Evolutionary conservation across 2,797 vertebrate genomes (phyloP).

Genomic region (Catostomus latipinnis): DNA sequence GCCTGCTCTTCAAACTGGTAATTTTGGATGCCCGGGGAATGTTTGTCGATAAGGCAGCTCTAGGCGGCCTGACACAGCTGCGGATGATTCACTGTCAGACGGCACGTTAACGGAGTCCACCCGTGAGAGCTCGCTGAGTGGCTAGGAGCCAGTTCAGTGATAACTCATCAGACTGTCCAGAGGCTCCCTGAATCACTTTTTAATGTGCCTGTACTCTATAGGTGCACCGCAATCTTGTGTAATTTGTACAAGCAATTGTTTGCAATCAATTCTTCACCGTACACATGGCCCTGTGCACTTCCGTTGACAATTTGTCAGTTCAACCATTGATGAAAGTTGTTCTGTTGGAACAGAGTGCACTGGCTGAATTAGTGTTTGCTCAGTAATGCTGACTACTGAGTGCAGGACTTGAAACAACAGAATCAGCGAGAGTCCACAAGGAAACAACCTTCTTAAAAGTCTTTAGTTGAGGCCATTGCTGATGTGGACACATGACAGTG

Average conservation of each 20-base stretch:
- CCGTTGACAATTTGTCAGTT: conserved; percentile 27
- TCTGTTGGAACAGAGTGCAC: conserved; percentile 56
- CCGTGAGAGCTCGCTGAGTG: conserved; percentile 12
- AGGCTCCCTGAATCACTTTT: conserved; percentile 40
- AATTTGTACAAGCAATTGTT: conserved; percentile 65
- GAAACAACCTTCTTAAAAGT: conserved; percentile 21
- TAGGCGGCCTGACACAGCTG: conserved; percentile 1
- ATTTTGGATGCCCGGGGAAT: conserved; percentile 30
- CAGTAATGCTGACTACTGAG: conserved; percentile 48
- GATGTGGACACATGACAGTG: neutral
- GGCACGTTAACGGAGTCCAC: conserved; percentile 1
- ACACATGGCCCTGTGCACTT: conserved; percentile 50
- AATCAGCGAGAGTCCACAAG: neutral
- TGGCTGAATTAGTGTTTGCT: conserved; percentile 54
- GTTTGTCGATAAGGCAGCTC: conserved; percentile 19
- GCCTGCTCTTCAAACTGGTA: neutral
- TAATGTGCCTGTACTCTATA: conserved; percentile 40
- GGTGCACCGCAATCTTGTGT: conserved; percentile 44
- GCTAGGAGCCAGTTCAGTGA: conserved; percentile 1
- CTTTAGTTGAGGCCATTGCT: conserved; percentile 1
- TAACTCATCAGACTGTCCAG: conserved; percentile 47
- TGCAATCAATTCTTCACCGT: conserved; percentile 59
- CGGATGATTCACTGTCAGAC: conserved; percentile 11
- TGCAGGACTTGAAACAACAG: conserved; percentile 22
- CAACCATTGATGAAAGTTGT: conserved; percentile 60